Evolutionary conservation across 2,113 vertebrate species (phyloP).

Genomic region (Platycercus adscitus): DNA sequence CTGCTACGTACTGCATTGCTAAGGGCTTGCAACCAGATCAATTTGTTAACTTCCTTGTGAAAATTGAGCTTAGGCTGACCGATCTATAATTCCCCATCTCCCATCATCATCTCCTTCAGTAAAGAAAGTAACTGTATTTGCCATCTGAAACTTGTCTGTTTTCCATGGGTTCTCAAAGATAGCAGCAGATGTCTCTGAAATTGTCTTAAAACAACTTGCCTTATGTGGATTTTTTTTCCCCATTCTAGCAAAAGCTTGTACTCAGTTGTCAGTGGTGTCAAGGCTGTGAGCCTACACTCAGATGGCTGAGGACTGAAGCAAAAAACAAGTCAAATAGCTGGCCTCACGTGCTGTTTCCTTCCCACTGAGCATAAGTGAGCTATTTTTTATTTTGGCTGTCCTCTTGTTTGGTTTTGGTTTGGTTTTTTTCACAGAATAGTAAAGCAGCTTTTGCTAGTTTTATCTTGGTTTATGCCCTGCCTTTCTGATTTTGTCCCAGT

Average conservation of each 20-base stretch:
- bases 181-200: neutral
- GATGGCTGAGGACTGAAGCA: neutral
- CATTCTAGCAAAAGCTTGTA: neutral
- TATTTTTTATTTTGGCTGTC: neutral
- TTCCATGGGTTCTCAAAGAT: neutral
- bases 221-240: neutral
- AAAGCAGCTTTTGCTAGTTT: neutral
- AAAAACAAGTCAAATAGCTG: conserved; percentile 13
- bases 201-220: neutral
- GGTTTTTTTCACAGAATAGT: neutral
- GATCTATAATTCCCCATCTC: neutral
- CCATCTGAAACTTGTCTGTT: neutral
- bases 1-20: neutral
- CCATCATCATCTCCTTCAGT: neutral
- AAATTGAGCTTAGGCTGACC: neutral
- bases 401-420: neutral
- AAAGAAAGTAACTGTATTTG: neutral
- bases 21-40: neutral
- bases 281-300: neutral
- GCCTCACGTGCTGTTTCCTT: neutral
- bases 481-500: conserved; percentile 24
- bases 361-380: conserved; percentile 1
- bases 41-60: neutral
- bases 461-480: neutral
- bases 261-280: neutral